A percentile compares a stretch with the other conserved stretches of the same genome.
Evolutionary conservation across 1,140 invertebrate species (phyloP).

Genomic region (Hypothenemus hampei): DNA sequence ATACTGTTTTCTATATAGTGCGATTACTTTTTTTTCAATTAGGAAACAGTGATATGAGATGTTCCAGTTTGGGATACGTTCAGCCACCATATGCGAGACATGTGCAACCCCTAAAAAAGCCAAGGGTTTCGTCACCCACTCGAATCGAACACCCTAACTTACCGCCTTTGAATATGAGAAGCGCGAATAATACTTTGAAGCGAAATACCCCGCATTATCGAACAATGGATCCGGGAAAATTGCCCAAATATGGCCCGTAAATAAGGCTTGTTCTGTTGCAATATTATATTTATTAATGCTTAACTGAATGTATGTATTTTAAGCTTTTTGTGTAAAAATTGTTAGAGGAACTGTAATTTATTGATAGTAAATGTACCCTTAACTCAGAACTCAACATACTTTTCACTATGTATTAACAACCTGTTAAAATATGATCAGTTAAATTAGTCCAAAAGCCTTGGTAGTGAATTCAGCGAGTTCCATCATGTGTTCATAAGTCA

Average conservation of each 20-base stretch:
- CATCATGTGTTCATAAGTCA: background rate
- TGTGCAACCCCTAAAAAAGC: slow-evolving; percentile 39
- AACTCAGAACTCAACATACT: too few species aligned
- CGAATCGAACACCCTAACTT: slow-evolving; percentile 75
- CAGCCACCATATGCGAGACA: slow-evolving; percentile 43
- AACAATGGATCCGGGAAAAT: slow-evolving; percentile 36
- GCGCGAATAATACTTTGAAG: slow-evolving; percentile 35
- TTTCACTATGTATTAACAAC: too few species aligned
- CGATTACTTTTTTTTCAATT: background rate
- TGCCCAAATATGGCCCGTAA: slow-evolving; percentile 38
- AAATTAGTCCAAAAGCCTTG: background rate
- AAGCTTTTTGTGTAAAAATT: too few species aligned
- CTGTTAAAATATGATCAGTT: too few species aligned
- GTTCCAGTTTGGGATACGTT: slow-evolving; percentile 33
- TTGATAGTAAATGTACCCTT: too few species aligned
- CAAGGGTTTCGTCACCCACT: slow-evolving; percentile 69
- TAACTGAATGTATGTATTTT: background rate
- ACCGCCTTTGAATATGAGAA: slow-evolving; percentile 63
- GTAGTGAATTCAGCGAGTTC: background rate
- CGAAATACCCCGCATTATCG: slow-evolving; percentile 37
- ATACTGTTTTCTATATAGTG: background rate
- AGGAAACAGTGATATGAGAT: slow-evolving; percentile 44
- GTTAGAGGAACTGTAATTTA: too few species aligned
- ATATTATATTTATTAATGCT: background rate
- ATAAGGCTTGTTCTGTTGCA: too few species aligned